Conservation (phyloP, 2,113 vertebrate genomes). For the Myotis lucifugus region DNA sequence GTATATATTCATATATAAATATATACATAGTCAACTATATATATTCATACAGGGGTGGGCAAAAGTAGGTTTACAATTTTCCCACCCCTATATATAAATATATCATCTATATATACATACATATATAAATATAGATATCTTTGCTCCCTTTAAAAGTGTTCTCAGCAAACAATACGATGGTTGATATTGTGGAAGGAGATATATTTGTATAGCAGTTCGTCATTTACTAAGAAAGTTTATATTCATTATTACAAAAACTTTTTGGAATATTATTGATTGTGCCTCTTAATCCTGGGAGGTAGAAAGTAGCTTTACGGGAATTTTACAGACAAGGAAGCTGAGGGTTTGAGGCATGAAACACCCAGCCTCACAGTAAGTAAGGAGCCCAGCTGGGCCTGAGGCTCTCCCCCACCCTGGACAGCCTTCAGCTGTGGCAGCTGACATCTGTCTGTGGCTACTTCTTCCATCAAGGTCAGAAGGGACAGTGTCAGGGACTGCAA, state of each 20-base stretch:
- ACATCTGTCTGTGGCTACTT: not conserved
- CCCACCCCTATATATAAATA: not conserved
- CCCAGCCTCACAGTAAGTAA: not conserved
- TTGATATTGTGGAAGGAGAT: not conserved
- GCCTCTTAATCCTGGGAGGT: not conserved
- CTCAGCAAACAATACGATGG: not conserved
- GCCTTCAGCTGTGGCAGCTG: not conserved
- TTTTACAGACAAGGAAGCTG: not conserved
- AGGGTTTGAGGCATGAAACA: not conserved
- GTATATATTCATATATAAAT: not conserved
- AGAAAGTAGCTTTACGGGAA: not conserved
- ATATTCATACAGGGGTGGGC: not conserved
- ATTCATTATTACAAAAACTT: not conserved
- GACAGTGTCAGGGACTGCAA: not conserved
- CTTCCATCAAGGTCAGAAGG: not conserved
- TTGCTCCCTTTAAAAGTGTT: not conserved
- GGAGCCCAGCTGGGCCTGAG: not conserved
- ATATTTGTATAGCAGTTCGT: not conserved
- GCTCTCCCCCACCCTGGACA: rapidly evolving
- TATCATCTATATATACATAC: not conserved
- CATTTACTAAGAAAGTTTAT: not conserved
- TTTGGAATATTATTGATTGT: not conserved
- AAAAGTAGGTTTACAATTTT: no score
- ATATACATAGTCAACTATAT: not conserved
- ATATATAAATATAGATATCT: not conserved